Conservation (phyloP, 1,140 invertebrate genomes). For the Trypoxylus dichotomus region DNA sequence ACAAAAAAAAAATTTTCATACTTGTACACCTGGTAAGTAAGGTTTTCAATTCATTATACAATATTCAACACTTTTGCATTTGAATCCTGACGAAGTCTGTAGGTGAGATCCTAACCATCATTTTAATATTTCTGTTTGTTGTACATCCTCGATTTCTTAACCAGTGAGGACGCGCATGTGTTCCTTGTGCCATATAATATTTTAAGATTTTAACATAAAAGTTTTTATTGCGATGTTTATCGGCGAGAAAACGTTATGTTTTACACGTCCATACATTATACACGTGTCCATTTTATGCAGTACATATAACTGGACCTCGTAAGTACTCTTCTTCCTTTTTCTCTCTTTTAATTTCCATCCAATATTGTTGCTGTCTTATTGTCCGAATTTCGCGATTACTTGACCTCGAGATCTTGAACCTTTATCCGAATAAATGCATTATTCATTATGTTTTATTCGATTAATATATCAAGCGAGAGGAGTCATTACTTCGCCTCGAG, state of each 20-base stretch:
- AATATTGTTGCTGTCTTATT: background rate
- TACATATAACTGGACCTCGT: background rate
- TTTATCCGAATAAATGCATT: constrained; percentile 1
- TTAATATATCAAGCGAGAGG: background rate
- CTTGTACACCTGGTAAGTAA: too few species aligned
- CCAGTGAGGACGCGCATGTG: too few species aligned
- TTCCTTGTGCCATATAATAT: too few species aligned
- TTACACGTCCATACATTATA: background rate
- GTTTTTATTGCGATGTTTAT: background rate
- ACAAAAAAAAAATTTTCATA: too few species aligned
- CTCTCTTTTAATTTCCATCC: background rate
- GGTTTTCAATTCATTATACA: too few species aligned
- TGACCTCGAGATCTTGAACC: background rate
- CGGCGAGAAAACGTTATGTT: background rate
- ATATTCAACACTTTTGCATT: too few species aligned
- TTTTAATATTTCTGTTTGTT: too few species aligned
- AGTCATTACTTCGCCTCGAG: background rate
- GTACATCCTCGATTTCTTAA: too few species aligned
- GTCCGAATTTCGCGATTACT: background rate
- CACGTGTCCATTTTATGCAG: background rate
- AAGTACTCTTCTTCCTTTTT: background rate
- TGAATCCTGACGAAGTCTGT: too few species aligned
- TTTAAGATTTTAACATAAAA: background rate
- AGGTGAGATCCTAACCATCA: too few species aligned
- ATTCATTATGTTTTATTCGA: background rate